These are phyloP conservation scores for Penaeus vannamei DNA, from an alignment of 1,140 invertebrate species.

Conservation along the genomic window DNA sequence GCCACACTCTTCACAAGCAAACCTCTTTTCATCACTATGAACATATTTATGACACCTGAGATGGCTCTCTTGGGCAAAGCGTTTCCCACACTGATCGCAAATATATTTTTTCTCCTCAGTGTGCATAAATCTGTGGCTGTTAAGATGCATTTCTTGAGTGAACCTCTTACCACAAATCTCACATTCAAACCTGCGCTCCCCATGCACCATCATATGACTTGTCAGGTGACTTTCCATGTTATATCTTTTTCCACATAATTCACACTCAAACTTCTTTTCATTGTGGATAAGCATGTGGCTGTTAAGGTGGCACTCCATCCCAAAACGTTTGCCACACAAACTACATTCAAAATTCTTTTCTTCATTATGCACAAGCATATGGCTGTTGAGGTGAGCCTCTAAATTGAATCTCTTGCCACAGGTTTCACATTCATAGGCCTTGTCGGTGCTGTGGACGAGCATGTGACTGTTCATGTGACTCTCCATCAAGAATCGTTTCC, in stretches of 20 bases:
- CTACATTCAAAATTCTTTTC: slow-evolving; percentile 7
- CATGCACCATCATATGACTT: neutral
- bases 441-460: too few relatives aligned
- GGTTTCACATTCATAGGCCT: neutral
- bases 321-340: neutral
- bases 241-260: slow-evolving; percentile 1
- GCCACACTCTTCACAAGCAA: too few relatives aligned
- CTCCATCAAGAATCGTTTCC: too few relatives aligned
- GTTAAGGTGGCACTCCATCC: neutral
- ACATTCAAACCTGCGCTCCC: neutral
- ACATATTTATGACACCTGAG: slow-evolving; percentile 2
- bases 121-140: slow-evolving; percentile 3
- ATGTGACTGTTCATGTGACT: too few relatives aligned
- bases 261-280: slow-evolving; percentile 3
- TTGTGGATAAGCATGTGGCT: slow-evolving; percentile 10
- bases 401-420: slow-evolving; percentile 5
- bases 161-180: slow-evolving; percentile 7
- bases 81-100: neutral
- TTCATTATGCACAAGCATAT: slow-evolving; percentile 12
- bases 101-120: slow-evolving; percentile 4
- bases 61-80: neutral
- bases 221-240: neutral
- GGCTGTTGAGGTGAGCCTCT: neutral
- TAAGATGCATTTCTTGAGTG: neutral
- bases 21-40: neutral